Conservation (phyloP, 2,888 invertebrate genomes). For the Dynastes grantii region DNA sequence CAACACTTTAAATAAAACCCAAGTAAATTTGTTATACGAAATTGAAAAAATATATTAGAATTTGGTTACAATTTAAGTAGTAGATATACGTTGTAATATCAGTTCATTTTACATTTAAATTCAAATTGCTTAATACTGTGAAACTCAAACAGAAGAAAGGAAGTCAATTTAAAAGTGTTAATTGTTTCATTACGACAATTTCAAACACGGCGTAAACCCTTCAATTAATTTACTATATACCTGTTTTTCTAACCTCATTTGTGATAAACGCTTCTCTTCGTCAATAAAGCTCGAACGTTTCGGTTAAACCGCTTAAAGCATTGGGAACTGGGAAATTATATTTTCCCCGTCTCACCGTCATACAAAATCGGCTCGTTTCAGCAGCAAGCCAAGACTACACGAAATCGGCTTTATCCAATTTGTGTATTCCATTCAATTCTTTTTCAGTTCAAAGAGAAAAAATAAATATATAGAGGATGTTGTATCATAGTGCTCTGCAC, state of each 20-base stretch:
- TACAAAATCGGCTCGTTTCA: conserved; percentile 3
- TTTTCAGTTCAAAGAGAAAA: conserved; percentile 12
- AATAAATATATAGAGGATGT: conserved; percentile 11
- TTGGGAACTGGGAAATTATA: conserved; percentile 25
- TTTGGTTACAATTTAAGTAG: too few species aligned
- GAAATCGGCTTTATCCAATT: conserved; percentile 40
- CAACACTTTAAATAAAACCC: too few species aligned
- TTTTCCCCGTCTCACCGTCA: conserved; percentile 11
- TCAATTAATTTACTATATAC: not conserved
- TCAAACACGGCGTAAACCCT: too few species aligned
- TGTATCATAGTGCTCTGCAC: not conserved
- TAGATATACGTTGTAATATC: too few species aligned
- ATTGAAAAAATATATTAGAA: too few species aligned
- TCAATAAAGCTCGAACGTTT: conserved; percentile 20
- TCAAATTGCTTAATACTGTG: not conserved
- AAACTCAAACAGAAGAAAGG: not conserved
- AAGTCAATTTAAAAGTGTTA: not conserved
- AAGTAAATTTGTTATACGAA: too few species aligned
- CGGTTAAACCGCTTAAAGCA: conserved; percentile 33
- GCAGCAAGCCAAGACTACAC: not conserved
- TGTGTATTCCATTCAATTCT: conserved; percentile 27
- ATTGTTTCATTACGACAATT: not conserved
- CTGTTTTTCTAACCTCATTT: not conserved
- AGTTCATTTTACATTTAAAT: too few species aligned
- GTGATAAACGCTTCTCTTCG: conserved; percentile 20